Base-by-base conservation (phyloP, 2,113 vertebrate species). In the Tenebrosternarchus preto region DNA sequence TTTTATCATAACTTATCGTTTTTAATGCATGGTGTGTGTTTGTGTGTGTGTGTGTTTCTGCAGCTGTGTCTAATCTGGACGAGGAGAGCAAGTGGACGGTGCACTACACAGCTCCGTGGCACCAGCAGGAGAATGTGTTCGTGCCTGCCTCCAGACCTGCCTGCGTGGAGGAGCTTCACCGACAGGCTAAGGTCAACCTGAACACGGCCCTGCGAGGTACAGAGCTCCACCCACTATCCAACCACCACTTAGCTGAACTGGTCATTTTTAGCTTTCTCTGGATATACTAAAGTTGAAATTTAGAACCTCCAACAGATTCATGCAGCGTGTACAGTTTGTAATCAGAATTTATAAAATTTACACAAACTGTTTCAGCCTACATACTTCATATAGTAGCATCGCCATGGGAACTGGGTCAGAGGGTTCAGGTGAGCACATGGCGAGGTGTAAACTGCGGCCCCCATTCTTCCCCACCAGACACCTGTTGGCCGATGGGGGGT, bases 111-210 rank as follows among this genome's bases (percentile, higher is more conserved):
- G 97, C 97, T 5, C 95, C 96, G 0, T 98, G 97, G 96, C 97
- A 99, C 85, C 97, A 98, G 90, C 97, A 98, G 89, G 97, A 98
- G 86, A 98, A 99, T 46, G 97, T 99, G 46, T 99, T 99, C 87
- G 88, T 98, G 55, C 97, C 97, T 0, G 87, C 92, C 71, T 94
- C 92, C 22, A 93, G 98, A 86, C 96, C 98, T 0, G 90, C 96
- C 25, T 98, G 97, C 1, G 95, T 99, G 76, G 97, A 98, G 63
- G 96, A 98, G 87, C 92, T 99, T 82, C 98, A 99, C 87, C 95
- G 93, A 4, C 95, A 99, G 88, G 97, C 98, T 88, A 98, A 98
- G 87, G 92, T 98, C 90, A 99, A 98, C 93, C 95, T 99, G 83
- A 99, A 98, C 89, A 96, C 96, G 2, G 94, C 97, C 19, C 89